phyloP scores from a whole-genome alignment of 2,888 invertebrate genomes.

The Molorchus minor region DNA sequence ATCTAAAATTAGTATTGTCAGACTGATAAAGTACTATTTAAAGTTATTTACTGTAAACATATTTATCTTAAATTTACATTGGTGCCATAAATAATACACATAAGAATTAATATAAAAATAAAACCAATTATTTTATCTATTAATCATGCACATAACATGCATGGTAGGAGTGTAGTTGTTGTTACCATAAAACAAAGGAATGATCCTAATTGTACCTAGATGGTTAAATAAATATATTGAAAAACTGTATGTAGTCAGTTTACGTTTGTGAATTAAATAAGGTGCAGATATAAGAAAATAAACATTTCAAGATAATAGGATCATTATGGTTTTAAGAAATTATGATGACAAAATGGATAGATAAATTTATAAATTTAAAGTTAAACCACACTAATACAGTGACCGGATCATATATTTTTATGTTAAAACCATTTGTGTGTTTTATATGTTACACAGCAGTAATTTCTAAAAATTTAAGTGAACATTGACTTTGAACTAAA shows the following conservation, averaged over 20 bases:
- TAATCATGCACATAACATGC: slow-evolving; percentile 41
- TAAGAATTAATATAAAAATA: slow-evolving; percentile 21
- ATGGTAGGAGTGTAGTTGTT: slow-evolving; percentile 24
- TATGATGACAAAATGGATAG: slow-evolving; percentile 9
- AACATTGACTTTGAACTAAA: slow-evolving; percentile 42
- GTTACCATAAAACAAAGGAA: slow-evolving; percentile 1
- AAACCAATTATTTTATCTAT: slow-evolving; percentile 24
- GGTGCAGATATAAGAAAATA: background rate
- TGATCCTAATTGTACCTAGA: slow-evolving; percentile 3
- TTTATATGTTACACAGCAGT: too few relatives aligned
- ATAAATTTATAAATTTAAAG: slow-evolving; percentile 5
- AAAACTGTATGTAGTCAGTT: too few relatives aligned
- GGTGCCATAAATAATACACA: slow-evolving; percentile 24
- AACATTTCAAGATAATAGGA: slow-evolving; percentile 2
- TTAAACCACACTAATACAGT: slow-evolving; percentile 9
- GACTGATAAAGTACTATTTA: slow-evolving; percentile 13
- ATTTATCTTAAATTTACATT: slow-evolving; percentile 30
- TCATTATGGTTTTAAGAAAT: slow-evolving; percentile 5
- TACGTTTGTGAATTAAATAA: background rate
- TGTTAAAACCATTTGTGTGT: too few relatives aligned
- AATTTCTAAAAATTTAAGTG: slow-evolving; percentile 36
- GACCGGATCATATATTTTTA: too few relatives aligned
- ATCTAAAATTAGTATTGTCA: slow-evolving; percentile 19
- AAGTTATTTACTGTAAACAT: slow-evolving; percentile 23
- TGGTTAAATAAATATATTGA: too few relatives aligned